phyloP scores from a whole-genome alignment of 2,113 vertebrate species.

The Speoplatyrhinus poulsoni region DNA sequence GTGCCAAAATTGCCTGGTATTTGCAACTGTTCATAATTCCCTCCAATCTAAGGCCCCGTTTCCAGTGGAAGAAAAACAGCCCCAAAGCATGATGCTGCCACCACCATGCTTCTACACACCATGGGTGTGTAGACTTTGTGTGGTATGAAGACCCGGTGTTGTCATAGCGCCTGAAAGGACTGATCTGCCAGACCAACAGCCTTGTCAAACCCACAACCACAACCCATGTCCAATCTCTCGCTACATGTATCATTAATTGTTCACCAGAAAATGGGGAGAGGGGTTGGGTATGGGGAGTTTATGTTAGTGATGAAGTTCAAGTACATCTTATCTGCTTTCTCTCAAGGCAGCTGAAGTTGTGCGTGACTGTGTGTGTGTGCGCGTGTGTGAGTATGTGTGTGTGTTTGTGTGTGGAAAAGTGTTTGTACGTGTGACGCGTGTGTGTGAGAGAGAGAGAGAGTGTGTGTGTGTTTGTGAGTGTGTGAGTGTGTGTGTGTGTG shows the following conservation, averaged over 20 bases:
- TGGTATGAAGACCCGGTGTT: slow-evolving; percentile 46
- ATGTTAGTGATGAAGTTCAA: too few relatives aligned
- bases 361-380: not conserved
- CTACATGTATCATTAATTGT: too few relatives aligned
- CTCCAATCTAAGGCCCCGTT: too few relatives aligned
- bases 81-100: too few relatives aligned
- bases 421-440: not conserved
- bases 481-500: not conserved
- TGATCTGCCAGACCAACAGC: slow-evolving; percentile 20
- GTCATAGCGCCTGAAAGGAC: slow-evolving; percentile 24
- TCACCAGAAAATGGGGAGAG: too few relatives aligned
- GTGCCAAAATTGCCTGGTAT: too few relatives aligned
- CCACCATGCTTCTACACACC: not conserved
- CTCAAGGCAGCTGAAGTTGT: not conserved
- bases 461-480: not conserved
- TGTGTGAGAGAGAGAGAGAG: not conserved
- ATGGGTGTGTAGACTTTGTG: slow-evolving; percentile 43
- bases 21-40: too few relatives aligned
- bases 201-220: slow-evolving; percentile 7
- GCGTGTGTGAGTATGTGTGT: not conserved
- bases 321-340: too few relatives aligned
- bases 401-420: not conserved
- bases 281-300: too few relatives aligned
- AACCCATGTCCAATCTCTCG: too few relatives aligned
- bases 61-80: too few relatives aligned